Conservation (phyloP, 2,113 vertebrate species). For the Motacilla tschutschensis region DNA sequence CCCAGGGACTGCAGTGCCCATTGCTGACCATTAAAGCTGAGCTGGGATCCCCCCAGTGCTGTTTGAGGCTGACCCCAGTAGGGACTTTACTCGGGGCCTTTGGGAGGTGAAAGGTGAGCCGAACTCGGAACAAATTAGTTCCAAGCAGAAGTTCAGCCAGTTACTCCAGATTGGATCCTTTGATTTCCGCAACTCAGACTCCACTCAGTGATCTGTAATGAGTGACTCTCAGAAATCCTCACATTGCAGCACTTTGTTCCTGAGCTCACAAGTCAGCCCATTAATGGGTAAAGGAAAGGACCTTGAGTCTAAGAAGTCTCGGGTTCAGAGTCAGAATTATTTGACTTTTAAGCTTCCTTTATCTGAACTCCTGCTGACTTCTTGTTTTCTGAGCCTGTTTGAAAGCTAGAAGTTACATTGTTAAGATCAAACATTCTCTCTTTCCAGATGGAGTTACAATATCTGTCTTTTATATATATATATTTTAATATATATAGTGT, state of each 20-base stretch:
- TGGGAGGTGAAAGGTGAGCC: conserved; percentile 67
- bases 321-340: conserved; percentile 73
- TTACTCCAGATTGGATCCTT: conserved; percentile 75
- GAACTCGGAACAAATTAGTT: conserved; percentile 72
- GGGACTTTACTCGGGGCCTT: conserved; percentile 61
- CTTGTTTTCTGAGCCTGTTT: conserved; percentile 73
- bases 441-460: conserved; percentile 72
- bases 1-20: not conserved
- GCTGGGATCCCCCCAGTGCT: conserved; percentile 32
- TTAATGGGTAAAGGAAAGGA: conserved; percentile 76
- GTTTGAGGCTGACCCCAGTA: conserved; percentile 54
- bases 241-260: conserved; percentile 74
- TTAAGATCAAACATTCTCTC: conserved; percentile 73
- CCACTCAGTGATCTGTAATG: conserved; percentile 74
- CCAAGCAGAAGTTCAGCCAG: conserved; percentile 74
- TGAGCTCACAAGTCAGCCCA: conserved; percentile 73
- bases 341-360: conserved; percentile 74
- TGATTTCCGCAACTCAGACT: conserved; percentile 72
- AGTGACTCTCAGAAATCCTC: conserved; percentile 77
- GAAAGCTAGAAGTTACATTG: conserved; percentile 75
- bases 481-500: conserved; percentile 61
- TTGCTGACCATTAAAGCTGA: not conserved
- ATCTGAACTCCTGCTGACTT: conserved; percentile 74
- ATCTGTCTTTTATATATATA: conserved; percentile 65
- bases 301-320: conserved; percentile 73